Base-by-base conservation (phyloP, 53 echinoderm and acorn worm genomes). In the Pentamera pediparva region DNA sequence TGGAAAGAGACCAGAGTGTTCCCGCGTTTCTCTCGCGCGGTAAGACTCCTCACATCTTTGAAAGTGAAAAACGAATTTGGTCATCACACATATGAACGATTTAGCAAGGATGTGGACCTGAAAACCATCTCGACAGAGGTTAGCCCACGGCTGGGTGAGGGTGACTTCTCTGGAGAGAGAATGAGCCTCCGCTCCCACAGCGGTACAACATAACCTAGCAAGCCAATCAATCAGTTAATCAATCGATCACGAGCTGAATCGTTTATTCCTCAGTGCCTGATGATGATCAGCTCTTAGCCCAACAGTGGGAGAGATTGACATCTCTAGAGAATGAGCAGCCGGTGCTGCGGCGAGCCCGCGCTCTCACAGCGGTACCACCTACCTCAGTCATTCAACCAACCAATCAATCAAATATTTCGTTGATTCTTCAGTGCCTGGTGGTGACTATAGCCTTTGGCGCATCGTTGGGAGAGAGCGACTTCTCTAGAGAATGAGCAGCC, bases 391-490 rank as follows among this genome's bases (percentile, higher is more conserved):
- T n/a, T n/a, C n/a, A n/a, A n/a, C n/a, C n/a, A n/a, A n/a, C n/a
- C n/a, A n/a, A n/a, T n/a, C n/a, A n/a, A 92, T 53, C 89, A n/a
- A n/a, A n/a, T n/a, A n/a, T n/a, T n/a, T n/a, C n/a, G n/a, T n/a
- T n/a, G 9, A 41, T 9, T 15, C 5, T 26, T 5, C 11, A 67
- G 67, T 67, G 11, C 67, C 73, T n/a, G 73, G 34, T 32, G 73
- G 54, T 6, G 73, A 72, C 35, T 54, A n/a, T n/a, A 72, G 30
- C 33, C 54, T 5, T 31, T 72, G 20, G 35, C 35, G 18, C 94
- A 94, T 54, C 90, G 87, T 26, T 93, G 93, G 94, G 94, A 94
- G 53, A 81, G 89, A 37, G 94, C 84, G 33, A 76, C 81, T 9
- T 86, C 81, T n/a, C 54, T 79, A 10, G 86, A 86, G 32, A 72